Conservation (phyloP, 2,113 vertebrate genomes). For the Tupaia tana region DNA sequence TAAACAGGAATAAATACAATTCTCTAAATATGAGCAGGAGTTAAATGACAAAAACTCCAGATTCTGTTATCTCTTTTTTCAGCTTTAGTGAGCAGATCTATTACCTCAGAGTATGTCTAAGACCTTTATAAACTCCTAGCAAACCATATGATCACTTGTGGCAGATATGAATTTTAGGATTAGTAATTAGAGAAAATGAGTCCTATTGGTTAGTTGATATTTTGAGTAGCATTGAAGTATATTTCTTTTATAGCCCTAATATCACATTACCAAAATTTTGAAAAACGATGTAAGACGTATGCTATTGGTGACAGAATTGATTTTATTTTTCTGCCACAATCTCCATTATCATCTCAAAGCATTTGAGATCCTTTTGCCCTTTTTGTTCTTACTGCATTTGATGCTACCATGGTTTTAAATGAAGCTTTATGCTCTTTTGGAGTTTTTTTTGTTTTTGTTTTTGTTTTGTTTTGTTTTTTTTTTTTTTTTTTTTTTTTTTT, state of each 20-base stretch:
- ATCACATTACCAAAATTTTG: constrained; percentile 2
- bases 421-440: not conserved
- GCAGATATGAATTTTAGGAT: not conserved
- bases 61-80: not conserved
- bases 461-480: too few relatives aligned
- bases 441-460: not conserved
- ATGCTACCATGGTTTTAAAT: not conserved
- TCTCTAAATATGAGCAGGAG: not conserved
- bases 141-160: not conserved
- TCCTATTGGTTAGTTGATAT: not conserved
- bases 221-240: not conserved
- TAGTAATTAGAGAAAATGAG: constrained; percentile 19
- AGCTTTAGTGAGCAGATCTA: not conserved
- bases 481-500: too few relatives aligned
- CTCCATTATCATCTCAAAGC: not conserved
- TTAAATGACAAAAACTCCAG: not conserved
- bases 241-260: constrained; percentile 10
- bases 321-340: not conserved
- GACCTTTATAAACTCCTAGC: constrained; percentile 10
- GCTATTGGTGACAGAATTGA: not conserved
- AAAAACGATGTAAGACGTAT: not conserved
- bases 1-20: constrained; percentile 32
- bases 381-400: not conserved
- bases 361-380: not conserved
- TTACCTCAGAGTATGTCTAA: constrained; percentile 34